A percentile compares a stretch with the other conserved stretches of the same genome.
These are phyloP conservation scores for Napeogenes sylphis DNA, from an alignment of 2,888 invertebrate genomes.

Conservation along the genomic window DNA sequence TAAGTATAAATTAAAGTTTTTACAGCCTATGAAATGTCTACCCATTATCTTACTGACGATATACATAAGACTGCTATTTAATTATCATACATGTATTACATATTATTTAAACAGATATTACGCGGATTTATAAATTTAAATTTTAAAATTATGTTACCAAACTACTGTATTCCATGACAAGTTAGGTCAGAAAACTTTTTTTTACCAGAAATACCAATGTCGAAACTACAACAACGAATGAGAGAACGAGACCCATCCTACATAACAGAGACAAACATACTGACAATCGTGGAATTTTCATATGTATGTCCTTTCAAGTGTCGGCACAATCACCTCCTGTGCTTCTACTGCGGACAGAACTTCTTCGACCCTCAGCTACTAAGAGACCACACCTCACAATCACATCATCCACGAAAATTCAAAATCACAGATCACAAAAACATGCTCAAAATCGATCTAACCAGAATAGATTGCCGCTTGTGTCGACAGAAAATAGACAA, in stretches of 20 bases:
- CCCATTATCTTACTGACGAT: no score
- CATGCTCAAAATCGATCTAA: slow-evolving; percentile 65
- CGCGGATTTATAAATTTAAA: no score
- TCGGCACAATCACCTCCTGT: slow-evolving; percentile 60
- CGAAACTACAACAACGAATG: slow-evolving; percentile 58
- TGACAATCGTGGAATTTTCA: slow-evolving; percentile 59
- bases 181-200: neutral
- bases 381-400: slow-evolving; percentile 43
- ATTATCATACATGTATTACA: no score
- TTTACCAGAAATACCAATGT: slow-evolving; percentile 39
- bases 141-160: no score
- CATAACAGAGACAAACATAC: slow-evolving; percentile 62
- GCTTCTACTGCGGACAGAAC: slow-evolving; percentile 61
- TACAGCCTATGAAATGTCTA: neutral
- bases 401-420: slow-evolving; percentile 59
- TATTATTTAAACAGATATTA: no score
- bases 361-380: slow-evolving; percentile 48
- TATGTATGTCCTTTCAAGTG: slow-evolving; percentile 67
- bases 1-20: slow-evolving; percentile 17
- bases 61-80: no score
- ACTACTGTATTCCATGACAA: no score
- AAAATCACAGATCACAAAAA: slow-evolving; percentile 61
- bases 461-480: slow-evolving; percentile 59
- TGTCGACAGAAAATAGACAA: slow-evolving; percentile 48
- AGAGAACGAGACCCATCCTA: slow-evolving; percentile 61